These are phyloP conservation scores for Sebastiscus tertius DNA, from an alignment of 2,797 vertebrate species.

Conservation along the genomic window DNA sequence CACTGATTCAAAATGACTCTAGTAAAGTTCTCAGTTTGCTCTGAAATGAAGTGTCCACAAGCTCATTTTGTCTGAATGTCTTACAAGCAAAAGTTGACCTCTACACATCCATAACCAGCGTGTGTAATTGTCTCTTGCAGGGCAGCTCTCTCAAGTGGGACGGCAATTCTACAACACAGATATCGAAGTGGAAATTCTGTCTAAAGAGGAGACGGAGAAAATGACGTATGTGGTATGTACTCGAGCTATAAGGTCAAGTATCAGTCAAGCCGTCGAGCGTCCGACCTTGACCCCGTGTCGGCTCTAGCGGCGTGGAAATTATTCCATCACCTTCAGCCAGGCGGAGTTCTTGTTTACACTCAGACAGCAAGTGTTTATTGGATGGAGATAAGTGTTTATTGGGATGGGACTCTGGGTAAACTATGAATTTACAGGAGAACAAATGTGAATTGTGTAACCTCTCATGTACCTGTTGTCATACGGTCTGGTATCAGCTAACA, in stretches of 20 bases:
- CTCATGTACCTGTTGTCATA: neutral
- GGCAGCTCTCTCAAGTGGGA: slow-evolving; percentile 84
- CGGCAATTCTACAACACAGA: slow-evolving; percentile 86
- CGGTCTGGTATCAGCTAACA: neutral
- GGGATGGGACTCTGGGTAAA: slow-evolving; percentile 26
- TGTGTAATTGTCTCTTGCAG: slow-evolving; percentile 57
- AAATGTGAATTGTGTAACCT: neutral
- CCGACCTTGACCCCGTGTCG: slow-evolving; percentile 14
- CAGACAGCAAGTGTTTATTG: slow-evolving; percentile 47
- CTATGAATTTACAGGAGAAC: slow-evolving; percentile 5
- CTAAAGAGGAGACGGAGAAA: slow-evolving; percentile 85
- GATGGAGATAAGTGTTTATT: slow-evolving; percentile 58
- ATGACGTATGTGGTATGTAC: slow-evolving; percentile 83
- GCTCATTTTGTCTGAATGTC: neutral
- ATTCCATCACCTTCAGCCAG: slow-evolving; percentile 12
- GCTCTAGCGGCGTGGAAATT: slow-evolving; percentile 26
- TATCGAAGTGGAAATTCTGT: slow-evolving; percentile 85
- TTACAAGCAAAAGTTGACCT: neutral
- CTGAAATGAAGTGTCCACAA: neutral
- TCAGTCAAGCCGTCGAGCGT: neutral
- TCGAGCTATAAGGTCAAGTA: neutral
- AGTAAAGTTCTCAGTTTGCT: neutral
- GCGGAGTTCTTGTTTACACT: slow-evolving; percentile 36
- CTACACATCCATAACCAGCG: neutral
- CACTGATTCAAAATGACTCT: neutral